Percentiles rank a stretch among this genome's conserved stretches.
Evolutionary conservation across 2,113 vertebrate genomes (phyloP).

Genomic region (Pogona vitticeps): DNA sequence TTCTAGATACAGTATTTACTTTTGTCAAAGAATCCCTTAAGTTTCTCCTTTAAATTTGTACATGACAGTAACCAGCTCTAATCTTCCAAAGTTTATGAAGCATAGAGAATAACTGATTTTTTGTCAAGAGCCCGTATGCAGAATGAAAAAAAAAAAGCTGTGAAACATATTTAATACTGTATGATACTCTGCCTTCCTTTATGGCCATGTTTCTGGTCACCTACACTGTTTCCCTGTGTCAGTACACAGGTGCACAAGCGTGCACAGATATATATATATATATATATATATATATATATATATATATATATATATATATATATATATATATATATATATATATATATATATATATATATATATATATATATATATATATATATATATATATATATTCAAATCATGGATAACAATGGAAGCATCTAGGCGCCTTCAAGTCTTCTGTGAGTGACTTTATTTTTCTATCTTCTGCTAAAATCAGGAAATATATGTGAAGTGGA

Average conservation of each 20-base stretch:
- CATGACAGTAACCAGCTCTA: constrained; percentile 44
- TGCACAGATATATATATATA: no score
- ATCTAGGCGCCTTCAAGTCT: constrained; percentile 64
- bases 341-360: background rate
- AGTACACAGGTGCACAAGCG: no score
- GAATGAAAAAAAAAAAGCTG: background rate
- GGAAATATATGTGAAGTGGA: constrained; percentile 36
- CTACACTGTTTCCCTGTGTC: no score
- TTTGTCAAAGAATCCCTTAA: constrained; percentile 36
- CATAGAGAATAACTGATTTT: constrained; percentile 12
- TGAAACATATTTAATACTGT: background rate
- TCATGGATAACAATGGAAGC: constrained; percentile 33
- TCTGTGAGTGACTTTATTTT: constrained; percentile 31
- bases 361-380: background rate
- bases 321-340: background rate
- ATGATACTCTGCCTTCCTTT: constrained; percentile 39
- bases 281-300: background rate
- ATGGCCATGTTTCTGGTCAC: background rate
- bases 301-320: background rate
- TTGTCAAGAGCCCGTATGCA: constrained; percentile 16
- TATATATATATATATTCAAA: background rate
- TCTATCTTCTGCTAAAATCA: constrained; percentile 37
- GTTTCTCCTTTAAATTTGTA: constrained; percentile 34
- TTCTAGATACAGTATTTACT: constrained; percentile 6
- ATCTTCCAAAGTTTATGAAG: constrained; percentile 48